Conservation (phyloP, 2,113 vertebrate genomes). For the Euleptes europaea region DNA sequence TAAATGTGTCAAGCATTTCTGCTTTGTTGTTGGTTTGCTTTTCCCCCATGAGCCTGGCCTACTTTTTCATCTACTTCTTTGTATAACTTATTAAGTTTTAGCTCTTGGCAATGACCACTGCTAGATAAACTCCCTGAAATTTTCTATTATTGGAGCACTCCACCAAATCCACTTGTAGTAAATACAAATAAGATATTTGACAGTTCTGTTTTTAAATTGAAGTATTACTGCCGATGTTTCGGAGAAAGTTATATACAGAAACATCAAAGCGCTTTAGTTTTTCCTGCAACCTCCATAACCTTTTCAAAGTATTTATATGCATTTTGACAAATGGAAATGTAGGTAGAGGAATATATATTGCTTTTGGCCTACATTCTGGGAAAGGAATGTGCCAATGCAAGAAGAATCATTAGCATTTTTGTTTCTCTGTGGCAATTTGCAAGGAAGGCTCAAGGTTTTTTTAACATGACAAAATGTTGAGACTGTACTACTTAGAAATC, state of each 20-base stretch:
- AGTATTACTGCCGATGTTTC: constrained; percentile 9
- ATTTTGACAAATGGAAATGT: constrained; percentile 19
- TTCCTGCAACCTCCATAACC: constrained; percentile 20
- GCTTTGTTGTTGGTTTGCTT: constrained; percentile 43
- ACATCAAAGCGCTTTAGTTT: constrained; percentile 14
- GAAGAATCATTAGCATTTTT: constrained; percentile 20
- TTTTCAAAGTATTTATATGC: background rate
- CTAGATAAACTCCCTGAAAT: constrained; percentile 28
- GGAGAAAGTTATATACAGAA: constrained; percentile 23
- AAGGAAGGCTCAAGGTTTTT: background rate
- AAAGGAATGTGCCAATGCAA: constrained; percentile 5
- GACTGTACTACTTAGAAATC: constrained; percentile 11
- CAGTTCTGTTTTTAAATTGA: constrained; percentile 21
- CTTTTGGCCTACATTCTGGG: constrained; percentile 16
- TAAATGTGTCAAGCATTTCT: constrained; percentile 59
- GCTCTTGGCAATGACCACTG: constrained; percentile 11
- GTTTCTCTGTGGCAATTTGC: background rate
- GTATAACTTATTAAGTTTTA: constrained; percentile 43
- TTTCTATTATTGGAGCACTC: constrained; percentile 29
- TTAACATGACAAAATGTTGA: background rate
- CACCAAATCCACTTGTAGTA: constrained; percentile 6
- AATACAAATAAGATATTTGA: constrained; percentile 29
- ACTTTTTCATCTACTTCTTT: constrained; percentile 43
- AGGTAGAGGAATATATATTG: background rate
- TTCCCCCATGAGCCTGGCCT: constrained; percentile 36